phyloP scores from a whole-genome alignment of 2,113 vertebrate genomes.

The Daboia siamensis region DNA sequence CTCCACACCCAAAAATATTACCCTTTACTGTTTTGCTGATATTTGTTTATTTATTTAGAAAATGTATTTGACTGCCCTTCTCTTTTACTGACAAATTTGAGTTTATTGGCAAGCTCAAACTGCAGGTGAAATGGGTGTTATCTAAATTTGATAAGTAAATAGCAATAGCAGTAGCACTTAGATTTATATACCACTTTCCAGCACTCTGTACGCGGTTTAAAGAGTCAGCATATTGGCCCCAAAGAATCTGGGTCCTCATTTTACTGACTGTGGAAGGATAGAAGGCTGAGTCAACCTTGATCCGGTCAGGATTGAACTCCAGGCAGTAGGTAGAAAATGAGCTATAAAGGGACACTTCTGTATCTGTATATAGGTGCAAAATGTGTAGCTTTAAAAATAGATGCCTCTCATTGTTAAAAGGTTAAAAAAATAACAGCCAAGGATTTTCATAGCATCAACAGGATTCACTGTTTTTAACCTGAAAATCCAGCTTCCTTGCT shows the following conservation, averaged over 20 bases:
- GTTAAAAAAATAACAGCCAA: not conserved
- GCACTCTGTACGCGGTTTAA: no score
- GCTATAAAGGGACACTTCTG: not conserved
- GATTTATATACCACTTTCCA: no score
- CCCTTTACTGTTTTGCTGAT: not conserved
- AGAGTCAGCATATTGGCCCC: no score
- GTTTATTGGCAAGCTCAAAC: no score
- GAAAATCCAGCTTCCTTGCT: not conserved
- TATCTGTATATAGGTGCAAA: not conserved
- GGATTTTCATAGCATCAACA: not conserved
- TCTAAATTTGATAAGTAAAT: no score
- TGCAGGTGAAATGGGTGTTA: no score
- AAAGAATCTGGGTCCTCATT: no score
- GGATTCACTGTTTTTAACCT: not conserved
- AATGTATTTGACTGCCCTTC: not conserved
- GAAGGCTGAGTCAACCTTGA: no score
- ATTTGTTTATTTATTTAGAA: no score
- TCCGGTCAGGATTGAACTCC: no score
- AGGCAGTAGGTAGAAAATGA: not conserved
- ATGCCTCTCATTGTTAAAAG: not conserved
- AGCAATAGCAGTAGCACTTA: no score
- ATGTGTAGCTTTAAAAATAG: not conserved
- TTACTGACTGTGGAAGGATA: no score
- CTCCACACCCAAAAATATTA: not conserved
- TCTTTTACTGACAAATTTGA: not conserved